Evolutionary conservation across 2,888 invertebrate species (phyloP).

Genomic region (Timandra comae): DNA sequence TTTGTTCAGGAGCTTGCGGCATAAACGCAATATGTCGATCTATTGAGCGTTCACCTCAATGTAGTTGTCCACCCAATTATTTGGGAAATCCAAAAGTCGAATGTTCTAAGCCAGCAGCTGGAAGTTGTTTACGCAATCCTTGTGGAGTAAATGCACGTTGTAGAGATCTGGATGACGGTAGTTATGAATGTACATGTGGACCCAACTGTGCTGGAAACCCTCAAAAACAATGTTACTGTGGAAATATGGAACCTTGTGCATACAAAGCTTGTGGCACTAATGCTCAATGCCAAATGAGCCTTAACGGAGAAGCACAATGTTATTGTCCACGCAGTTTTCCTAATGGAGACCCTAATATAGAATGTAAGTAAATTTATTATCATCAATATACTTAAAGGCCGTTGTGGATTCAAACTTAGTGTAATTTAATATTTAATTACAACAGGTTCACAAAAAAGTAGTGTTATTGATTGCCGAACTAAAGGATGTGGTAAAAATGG

Average conservation of each 20-base stretch:
- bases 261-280: conserved; percentile 88
- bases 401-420: too few species aligned
- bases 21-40: conserved; percentile 90
- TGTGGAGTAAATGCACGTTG: conserved; percentile 91
- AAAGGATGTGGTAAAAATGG: conserved; percentile 90
- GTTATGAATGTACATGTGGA: conserved; percentile 88
- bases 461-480: conserved; percentile 86
- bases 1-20: conserved; percentile 88
- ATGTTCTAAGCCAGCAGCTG: conserved; percentile 82
- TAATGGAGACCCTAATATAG: conserved; percentile 88
- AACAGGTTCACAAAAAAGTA: conserved; percentile 77
- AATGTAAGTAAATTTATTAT: conserved; percentile 92
- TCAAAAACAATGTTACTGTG: conserved; percentile 86
- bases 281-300: conserved; percentile 85
- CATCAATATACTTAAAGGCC: too few species aligned
- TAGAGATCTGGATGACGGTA: conserved; percentile 83
- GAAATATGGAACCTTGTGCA: conserved; percentile 85
- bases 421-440: too few species aligned
- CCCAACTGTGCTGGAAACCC: conserved; percentile 89
- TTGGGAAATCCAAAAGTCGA: conserved; percentile 87
- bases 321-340: conserved; percentile 90
- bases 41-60: conserved; percentile 84
- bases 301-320: conserved; percentile 85
- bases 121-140: conserved; percentile 87
- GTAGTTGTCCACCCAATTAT: conserved; percentile 88